Base-by-base conservation (phyloP, 1,140 invertebrate genomes). In the Tetramorium parvispinum region DNA sequence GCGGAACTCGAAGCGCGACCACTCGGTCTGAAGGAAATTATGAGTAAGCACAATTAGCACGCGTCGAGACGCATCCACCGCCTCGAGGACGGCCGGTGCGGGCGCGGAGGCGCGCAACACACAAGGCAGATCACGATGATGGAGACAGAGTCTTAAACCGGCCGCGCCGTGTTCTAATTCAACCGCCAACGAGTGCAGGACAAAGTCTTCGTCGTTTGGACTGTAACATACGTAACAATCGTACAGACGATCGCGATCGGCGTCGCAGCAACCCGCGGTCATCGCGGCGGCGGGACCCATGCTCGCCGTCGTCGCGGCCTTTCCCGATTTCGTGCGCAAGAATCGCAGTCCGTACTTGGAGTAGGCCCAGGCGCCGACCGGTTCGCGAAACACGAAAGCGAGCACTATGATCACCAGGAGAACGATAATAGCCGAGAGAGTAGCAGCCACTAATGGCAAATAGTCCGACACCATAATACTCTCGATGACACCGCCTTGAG, bases 141-240 rank as follows among this genome's bases (percentile, higher is more conserved):
- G 98, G 16, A 99, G 96, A 94, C 98, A 99, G 24, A 99, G 96
- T 61, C 98, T 96, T 87, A 98, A 98, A 75, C 95, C 95, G 2
- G 96, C 95, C 2, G 96, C 96, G 0, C 96, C 96, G 24, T 97
- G 97, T 94, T 99, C 98, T 70, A 99, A 94, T 91, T 98, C 98
- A 2, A 97, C 97, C 3, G 97, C 97, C 57, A 99, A 96, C 10
- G 97, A 97, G 88, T 98, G 97, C 40, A 98, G 95, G 0, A 99
- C 97, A 92, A 98, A 98, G 92, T 98, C 97, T 91, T 98, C 98
- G 94, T 99, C 98, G 94, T 98, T 98, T 24, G 98, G 97, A 86
- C 98, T 98, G 95, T 99, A 99, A 85, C 98, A 97, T 4, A 99
- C 97, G 94, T 98, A 99, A 53, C 98, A 98, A 93, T 99, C 99